A percentile compares a stretch with the other conserved stretches of the same genome.
Conservation (phyloP, 2,888 invertebrate genomes). For the Iselma pallidipennis region DNA sequence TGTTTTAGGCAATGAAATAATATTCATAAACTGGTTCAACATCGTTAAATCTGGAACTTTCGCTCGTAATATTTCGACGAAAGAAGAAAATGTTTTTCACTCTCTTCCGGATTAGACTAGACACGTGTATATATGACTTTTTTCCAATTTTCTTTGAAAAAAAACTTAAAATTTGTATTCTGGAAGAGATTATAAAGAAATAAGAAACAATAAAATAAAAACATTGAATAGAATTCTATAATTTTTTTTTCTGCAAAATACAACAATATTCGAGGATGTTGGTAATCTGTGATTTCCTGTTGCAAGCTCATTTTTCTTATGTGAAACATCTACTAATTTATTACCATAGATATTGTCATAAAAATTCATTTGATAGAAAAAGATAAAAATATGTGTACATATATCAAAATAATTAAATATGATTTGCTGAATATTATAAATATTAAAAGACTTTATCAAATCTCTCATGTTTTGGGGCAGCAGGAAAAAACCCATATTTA, state of each 20-base stretch:
- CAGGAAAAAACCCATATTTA: too few species aligned
- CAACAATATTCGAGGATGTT: constrained; percentile 25
- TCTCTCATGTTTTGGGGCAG: too few species aligned
- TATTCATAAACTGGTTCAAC: constrained; percentile 21
- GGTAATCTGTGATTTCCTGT: constrained; percentile 37
- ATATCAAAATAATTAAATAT: too few species aligned
- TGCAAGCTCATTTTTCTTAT: constrained; percentile 1
- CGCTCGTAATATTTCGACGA: constrained; percentile 6
- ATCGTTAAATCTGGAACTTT: constrained; percentile 26
- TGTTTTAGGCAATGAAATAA: constrained; percentile 17
- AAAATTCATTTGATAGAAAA: constrained; percentile 5
- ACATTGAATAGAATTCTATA: neutral
- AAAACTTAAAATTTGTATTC: too few species aligned
- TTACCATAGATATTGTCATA: constrained; percentile 17
- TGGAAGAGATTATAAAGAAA: too few species aligned
- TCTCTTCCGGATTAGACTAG: neutral
- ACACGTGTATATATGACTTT: too few species aligned
- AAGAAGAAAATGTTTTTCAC: neutral
- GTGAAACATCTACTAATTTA: neutral
- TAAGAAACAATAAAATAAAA: neutral
- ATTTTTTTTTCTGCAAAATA: constrained; percentile 9
- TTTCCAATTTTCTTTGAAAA: too few species aligned
- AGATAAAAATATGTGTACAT: too few species aligned
- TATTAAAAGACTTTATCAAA: too few species aligned
- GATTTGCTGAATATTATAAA: too few species aligned